These are phyloP conservation scores for Noctilio leporinus DNA, from an alignment of 2,113 vertebrate genomes.

Conservation along the genomic window DNA sequence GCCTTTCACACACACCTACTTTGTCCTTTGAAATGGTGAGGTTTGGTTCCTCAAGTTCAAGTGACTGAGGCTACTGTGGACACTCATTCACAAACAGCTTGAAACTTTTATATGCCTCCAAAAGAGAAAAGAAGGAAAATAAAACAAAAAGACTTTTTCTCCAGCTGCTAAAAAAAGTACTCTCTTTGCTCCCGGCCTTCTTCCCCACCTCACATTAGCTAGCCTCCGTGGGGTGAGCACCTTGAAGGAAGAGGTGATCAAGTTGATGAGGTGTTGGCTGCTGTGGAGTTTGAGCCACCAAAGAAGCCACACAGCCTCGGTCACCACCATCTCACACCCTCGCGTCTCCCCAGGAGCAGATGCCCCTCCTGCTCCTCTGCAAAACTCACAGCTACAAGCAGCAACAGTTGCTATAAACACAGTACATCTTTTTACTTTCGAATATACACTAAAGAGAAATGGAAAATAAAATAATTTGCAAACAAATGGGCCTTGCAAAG, in stretches of 20 bases:
- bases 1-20: neutral
- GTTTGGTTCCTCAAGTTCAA: slow-evolving; percentile 41
- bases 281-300: neutral
- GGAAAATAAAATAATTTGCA: neutral
- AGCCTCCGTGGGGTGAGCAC: neutral
- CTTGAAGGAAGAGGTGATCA: slow-evolving; percentile 19
- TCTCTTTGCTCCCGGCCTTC: neutral
- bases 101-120: slow-evolving; percentile 66
- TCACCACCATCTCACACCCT: neutral
- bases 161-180: slow-evolving; percentile 2
- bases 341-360: neutral
- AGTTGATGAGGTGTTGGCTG: neutral
- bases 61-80: slow-evolving; percentile 31
- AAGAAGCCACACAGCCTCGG: neutral
- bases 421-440: neutral
- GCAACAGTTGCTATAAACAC: neutral
- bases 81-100: slow-evolving; percentile 18
- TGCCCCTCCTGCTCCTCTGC: too few relatives aligned
- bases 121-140: neutral
- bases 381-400: neutral
- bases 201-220: neutral
- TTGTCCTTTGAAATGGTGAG: slow-evolving; percentile 31
- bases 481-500: neutral
- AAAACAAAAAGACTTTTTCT: slow-evolving; percentile 60
- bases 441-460: neutral